These are phyloP conservation scores for Malurus splendens DNA, from an alignment of 2,797 vertebrate genomes.

Conservation along the genomic window DNA sequence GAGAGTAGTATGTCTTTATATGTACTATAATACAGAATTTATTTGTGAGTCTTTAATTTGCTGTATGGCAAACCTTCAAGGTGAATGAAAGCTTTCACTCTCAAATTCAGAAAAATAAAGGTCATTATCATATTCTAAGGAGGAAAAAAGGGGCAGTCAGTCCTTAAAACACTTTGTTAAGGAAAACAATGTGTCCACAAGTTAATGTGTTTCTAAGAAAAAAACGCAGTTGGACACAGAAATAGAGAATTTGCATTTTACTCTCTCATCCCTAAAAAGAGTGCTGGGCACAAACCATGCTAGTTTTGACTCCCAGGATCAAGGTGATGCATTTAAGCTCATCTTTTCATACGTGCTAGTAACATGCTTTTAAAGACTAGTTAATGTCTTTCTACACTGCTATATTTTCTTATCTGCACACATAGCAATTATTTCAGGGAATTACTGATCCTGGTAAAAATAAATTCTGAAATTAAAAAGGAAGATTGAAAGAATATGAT, in stretches of 20 bases:
- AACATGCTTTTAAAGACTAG: neutral
- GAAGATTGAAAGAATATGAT: neutral
- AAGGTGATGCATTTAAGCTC: neutral
- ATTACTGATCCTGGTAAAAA: neutral
- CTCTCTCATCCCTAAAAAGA: neutral
- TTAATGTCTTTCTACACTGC: neutral
- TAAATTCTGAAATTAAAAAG: neutral
- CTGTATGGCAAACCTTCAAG: neutral
- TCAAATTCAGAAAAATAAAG: slow-evolving; percentile 23
- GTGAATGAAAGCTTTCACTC: slow-evolving; percentile 1
- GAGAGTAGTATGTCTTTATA: neutral
- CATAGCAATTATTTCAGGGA: neutral
- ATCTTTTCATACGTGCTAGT: neutral
- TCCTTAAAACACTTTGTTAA: neutral
- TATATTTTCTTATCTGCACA: neutral
- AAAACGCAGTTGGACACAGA: neutral
- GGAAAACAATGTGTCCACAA: neutral
- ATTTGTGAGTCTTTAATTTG: neutral
- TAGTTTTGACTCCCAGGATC: neutral
- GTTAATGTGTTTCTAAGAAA: neutral
- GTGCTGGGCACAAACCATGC: neutral
- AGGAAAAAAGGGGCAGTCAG: neutral
- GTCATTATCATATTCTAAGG: neutral
- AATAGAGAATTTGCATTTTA: neutral
- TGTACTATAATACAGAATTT: neutral